Percentiles rank a stretch among this genome's conserved stretches.
Evolutionary conservation across 1,140 invertebrate genomes (phyloP).

Genomic region (Pantala flavescens): DNA sequence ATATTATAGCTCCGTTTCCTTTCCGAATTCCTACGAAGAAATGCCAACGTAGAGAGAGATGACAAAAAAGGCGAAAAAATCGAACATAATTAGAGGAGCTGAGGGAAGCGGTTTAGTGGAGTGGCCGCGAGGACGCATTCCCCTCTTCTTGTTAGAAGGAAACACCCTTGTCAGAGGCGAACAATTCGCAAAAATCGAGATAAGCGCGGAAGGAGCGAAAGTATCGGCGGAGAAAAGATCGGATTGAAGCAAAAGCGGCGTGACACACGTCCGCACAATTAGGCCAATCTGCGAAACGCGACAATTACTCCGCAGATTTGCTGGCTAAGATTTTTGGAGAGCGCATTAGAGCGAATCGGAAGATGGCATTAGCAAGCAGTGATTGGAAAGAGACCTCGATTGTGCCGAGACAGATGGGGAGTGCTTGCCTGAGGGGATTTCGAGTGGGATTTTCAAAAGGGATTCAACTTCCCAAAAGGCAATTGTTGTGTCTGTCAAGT

Average conservation of each 20-base stretch:
- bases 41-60: too few species aligned
- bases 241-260: background rate
- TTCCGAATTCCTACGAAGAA: too few species aligned
- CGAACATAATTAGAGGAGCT: too few species aligned
- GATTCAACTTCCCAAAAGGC: conserved; percentile 1
- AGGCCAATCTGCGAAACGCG: conserved; percentile 16
- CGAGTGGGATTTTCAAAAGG: background rate
- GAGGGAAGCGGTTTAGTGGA: too few species aligned
- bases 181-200: background rate
- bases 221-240: background rate
- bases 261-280: conserved; percentile 19
- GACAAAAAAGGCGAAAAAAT: too few species aligned
- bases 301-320: conserved; percentile 15
- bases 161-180: background rate
- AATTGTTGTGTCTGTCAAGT: conserved; percentile 9
- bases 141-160: background rate
- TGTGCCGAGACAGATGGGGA: too few species aligned
- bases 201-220: background rate
- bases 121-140: background rate
- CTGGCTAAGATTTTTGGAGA: conserved; percentile 16
- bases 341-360: background rate
- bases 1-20: too few species aligned
- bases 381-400: too few species aligned
- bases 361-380: background rate
- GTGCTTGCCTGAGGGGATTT: too few species aligned